These are phyloP conservation scores for Agapornis roseicollis DNA, from an alignment of 2,113 vertebrate genomes.

Conservation along the genomic window DNA sequence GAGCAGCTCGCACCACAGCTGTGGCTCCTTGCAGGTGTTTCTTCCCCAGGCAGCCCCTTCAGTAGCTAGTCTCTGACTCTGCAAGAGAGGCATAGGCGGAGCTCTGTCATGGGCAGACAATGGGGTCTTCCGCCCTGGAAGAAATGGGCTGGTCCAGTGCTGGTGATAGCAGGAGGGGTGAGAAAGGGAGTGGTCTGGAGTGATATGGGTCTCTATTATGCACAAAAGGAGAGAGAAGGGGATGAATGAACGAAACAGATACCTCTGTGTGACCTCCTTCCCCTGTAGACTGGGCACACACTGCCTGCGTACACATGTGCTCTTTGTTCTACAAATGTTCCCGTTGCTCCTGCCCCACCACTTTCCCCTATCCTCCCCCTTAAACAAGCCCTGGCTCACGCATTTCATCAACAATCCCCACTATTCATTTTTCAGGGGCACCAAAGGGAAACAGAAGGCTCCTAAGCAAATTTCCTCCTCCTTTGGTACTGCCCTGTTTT, in stretches of 20 bases:
- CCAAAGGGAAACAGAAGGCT: conserved; percentile 14
- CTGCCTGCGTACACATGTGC: not conserved
- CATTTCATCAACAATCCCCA: not conserved
- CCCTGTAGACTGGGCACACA: not conserved
- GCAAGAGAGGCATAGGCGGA: not conserved
- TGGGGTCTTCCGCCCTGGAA: not conserved
- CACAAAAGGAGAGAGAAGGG: not conserved
- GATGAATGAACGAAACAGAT: not conserved
- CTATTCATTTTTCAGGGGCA: conserved; percentile 13
- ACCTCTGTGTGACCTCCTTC: not conserved
- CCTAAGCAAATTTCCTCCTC: not conserved
- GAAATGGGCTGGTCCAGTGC: not conserved
- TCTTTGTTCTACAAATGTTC: conserved; percentile 5
- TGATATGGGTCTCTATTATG: not conserved
- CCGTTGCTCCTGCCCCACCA: not conserved
- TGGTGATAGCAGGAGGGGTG: not conserved
- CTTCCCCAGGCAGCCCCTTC: not conserved
- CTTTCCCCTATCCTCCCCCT: not conserved
- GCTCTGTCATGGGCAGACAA: not conserved
- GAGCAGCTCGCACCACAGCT: conserved; percentile 15
- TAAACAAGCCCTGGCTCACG: not conserved
- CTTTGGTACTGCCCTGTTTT: not conserved
- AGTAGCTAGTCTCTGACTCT: not conserved
- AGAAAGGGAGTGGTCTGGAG: not conserved
- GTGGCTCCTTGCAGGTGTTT: conserved; percentile 24